Evolutionary conservation across 2,113 vertebrate species (phyloP).

Genomic region (Mustela lutreola): DNA sequence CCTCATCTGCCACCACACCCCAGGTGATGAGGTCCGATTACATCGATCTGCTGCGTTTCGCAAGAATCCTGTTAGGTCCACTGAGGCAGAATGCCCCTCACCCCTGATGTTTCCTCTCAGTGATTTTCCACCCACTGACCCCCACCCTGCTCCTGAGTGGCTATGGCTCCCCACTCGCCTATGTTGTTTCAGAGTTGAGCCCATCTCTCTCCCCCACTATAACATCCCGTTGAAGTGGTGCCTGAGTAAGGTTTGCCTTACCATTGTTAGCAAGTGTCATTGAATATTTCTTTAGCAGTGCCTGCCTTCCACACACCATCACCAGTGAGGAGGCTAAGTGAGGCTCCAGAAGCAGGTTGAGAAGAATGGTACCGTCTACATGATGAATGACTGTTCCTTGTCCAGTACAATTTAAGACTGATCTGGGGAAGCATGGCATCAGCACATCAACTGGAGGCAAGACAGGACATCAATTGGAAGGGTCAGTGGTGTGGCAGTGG

Average conservation of each 20-base stretch:
- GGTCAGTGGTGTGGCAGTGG: not conserved
- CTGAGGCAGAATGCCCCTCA: not conserved
- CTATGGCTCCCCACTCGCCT: not conserved
- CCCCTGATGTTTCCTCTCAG: not conserved
- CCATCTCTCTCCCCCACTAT: not conserved
- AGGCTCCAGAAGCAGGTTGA: not conserved
- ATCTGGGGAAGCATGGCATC: not conserved
- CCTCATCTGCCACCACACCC: not conserved
- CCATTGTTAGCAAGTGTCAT: not conserved
- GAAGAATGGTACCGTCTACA: not conserved
- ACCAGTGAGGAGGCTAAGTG: not conserved
- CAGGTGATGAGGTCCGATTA: not conserved
- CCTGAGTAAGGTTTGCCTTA: not conserved
- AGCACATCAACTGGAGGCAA: no score
- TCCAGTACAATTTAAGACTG: not conserved
- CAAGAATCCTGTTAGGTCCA: not conserved
- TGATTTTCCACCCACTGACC: not conserved
- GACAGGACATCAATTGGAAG: not conserved
- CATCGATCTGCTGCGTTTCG: not conserved
- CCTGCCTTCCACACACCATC: not conserved
- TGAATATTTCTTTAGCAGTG: not conserved
- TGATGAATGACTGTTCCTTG: not conserved
- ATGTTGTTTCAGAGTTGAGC: not conserved
- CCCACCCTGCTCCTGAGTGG: not conserved
- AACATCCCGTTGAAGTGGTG: not conserved